These are phyloP conservation scores for Cremastinae sp. DNA, from an alignment of 2,888 invertebrate species.

Conservation along the genomic window DNA sequence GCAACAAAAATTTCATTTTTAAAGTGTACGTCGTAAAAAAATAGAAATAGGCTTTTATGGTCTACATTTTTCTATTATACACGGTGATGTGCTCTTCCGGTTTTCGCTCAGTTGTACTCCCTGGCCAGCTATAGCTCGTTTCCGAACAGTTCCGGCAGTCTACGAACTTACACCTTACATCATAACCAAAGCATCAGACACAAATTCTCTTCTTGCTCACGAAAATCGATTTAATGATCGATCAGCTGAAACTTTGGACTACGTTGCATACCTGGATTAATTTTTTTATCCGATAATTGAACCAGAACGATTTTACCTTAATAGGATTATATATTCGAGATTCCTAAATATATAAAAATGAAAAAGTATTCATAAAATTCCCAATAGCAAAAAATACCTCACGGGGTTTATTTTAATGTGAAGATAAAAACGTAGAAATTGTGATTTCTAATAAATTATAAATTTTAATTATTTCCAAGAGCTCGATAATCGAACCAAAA, in stretches of 20 bases:
- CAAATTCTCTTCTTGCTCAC: background rate
- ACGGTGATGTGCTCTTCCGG: slow-evolving; percentile 45
- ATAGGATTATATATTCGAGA: no score
- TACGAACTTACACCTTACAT: slow-evolving; percentile 9
- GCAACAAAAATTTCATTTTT: no score
- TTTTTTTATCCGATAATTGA: no score
- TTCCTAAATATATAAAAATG: no score
- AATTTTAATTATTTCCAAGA: no score
- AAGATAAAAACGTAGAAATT: no score
- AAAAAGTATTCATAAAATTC: no score
- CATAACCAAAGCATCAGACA: slow-evolving; percentile 7
- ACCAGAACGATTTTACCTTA: no score
- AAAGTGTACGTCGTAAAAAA: slow-evolving; percentile 31
- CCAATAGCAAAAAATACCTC: no score
- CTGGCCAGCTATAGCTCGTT: slow-evolving; percentile 5
- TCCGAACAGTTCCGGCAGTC: slow-evolving; percentile 39
- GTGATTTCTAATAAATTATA: no score
- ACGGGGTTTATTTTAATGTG: no score
- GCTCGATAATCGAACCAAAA: background rate
- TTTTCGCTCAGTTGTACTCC: slow-evolving; percentile 42
- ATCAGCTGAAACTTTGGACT: background rate
- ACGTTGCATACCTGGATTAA: background rate
- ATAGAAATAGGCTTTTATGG: slow-evolving; percentile 32
- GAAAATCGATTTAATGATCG: slow-evolving; percentile 12
- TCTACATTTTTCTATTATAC: slow-evolving; percentile 20